Conservation (phyloP, 2,797 vertebrate genomes). For the Antrozous pallidus region DNA sequence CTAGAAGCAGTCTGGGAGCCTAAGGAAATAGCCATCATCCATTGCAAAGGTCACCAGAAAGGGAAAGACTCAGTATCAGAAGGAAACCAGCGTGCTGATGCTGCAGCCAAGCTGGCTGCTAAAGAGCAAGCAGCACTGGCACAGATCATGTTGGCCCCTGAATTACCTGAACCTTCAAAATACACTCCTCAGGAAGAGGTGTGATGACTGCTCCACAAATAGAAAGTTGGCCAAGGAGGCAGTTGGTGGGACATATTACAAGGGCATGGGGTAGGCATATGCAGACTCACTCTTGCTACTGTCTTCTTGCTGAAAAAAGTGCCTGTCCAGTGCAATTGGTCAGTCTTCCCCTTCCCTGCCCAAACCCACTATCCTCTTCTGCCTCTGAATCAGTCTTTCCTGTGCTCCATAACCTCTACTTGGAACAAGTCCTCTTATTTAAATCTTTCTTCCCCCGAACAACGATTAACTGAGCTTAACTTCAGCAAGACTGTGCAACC, state of each 20-base stretch:
- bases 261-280: background rate
- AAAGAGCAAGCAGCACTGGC: no score
- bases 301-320: background rate
- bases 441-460: background rate
- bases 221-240: constrained; percentile 52
- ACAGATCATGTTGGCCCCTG: no score
- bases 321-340: background rate
- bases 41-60: no score
- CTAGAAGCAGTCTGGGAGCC: no score
- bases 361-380: background rate
- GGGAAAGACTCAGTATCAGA: no score
- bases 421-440: background rate
- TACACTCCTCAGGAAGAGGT: background rate
- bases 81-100: no score
- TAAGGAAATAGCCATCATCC: no score
- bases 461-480: no score
- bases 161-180: no score
- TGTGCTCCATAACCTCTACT: background rate
- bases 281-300: background rate
- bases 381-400: background rate
- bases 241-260: background rate
- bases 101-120: no score
- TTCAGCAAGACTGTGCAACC: no score
- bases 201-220: constrained; percentile 50
- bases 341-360: background rate